Conservation (phyloP, 2,797 vertebrate species). For the Enteromius afrohamiltoni region DNA sequence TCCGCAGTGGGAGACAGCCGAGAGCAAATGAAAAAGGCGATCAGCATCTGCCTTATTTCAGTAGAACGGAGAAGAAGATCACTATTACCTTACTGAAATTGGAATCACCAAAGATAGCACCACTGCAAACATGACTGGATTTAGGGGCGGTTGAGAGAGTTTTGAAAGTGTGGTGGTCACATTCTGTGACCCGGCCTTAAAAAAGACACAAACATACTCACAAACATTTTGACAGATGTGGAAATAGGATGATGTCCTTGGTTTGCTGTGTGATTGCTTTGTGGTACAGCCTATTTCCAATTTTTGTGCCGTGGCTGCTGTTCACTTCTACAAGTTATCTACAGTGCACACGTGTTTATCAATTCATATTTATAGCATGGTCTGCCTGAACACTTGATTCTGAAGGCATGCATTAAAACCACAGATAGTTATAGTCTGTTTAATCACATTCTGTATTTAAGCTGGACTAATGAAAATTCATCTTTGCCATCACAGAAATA, state of each 20-base stretch:
- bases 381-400: conserved; percentile 2
- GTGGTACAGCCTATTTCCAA: not conserved
- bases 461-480: not conserved
- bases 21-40: conserved; percentile 34
- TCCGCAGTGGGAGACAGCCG: conserved; percentile 13
- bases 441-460: not conserved
- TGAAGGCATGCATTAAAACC: not conserved
- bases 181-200: conserved; percentile 35
- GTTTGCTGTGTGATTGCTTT: conserved; percentile 27
- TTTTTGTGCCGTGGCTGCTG: not conserved
- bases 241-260: not conserved
- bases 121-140: conserved; percentile 11
- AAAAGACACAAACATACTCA: conserved; percentile 21
- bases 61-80: conserved; percentile 24
- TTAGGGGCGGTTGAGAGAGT: conserved; percentile 17
- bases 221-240: conserved; percentile 28
- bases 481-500: not conserved
- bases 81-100: conserved; percentile 34
- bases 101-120: conserved; percentile 29
- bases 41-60: conserved; percentile 28
- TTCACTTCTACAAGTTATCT: not conserved
- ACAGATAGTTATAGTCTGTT: not conserved
- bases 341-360: not conserved
- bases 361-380: not conserved
- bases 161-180: conserved; percentile 11